These are phyloP conservation scores for Moxostoma hubbsi DNA, from an alignment of 2,797 vertebrate genomes.

Conservation along the genomic window DNA sequence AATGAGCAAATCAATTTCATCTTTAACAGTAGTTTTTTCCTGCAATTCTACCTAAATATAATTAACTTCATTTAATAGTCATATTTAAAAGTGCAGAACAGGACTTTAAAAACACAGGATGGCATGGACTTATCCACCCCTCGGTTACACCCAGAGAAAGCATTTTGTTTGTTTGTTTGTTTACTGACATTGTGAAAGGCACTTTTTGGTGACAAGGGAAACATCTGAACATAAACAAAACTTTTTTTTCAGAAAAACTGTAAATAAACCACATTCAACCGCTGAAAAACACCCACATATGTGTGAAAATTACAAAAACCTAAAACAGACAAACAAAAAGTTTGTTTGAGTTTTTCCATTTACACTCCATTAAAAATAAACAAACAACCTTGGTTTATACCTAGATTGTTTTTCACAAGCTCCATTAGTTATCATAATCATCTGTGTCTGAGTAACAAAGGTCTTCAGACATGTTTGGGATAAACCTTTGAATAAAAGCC, in stretches of 20 bases:
- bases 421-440: neutral
- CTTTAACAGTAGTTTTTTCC: neutral
- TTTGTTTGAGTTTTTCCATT: neutral
- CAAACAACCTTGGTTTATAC: slow-evolving; percentile 3
- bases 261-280: neutral
- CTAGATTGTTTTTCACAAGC: neutral
- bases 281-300: neutral
- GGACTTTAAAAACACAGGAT: neutral
- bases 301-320: neutral
- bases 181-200: neutral
- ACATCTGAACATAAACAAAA: neutral
- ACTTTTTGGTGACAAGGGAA: neutral
- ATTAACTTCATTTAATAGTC: neutral
- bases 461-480: neutral
- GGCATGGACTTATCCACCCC: neutral
- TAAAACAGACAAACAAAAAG: neutral
- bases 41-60: neutral
- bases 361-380: neutral
- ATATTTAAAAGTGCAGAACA: neutral
- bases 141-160: neutral
- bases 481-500: neutral
- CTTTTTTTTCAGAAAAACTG: neutral
- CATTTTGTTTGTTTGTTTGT: neutral
- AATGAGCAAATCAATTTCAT: neutral
- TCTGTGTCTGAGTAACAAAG: neutral